phyloP scores from a whole-genome alignment of 2,888 invertebrate species.

The Keiferia lycopersicella region DNA sequence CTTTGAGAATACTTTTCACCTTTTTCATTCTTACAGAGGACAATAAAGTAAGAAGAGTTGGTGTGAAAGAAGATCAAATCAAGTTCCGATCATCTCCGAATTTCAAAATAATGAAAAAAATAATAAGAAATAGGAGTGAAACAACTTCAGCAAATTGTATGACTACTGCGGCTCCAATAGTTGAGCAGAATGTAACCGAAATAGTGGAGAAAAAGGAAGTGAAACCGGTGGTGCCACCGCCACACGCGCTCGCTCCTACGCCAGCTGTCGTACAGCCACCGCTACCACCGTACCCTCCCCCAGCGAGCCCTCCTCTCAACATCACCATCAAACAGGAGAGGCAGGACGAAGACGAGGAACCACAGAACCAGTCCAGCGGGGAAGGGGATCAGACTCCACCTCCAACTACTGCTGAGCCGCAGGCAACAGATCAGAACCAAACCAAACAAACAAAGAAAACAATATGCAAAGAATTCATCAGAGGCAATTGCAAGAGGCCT shows the following conservation, averaged over 20 bases:
- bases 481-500: conserved; percentile 54
- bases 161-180: not conserved
- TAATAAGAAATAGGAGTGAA: conserved; percentile 40
- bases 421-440: not conserved
- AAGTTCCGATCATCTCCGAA: conserved; percentile 60
- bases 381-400: not conserved
- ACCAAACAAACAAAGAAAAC: conserved; percentile 27
- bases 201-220: not conserved
- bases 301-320: conserved; percentile 38
- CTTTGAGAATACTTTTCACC: too few species aligned
- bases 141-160: conserved; percentile 2
- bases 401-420: not conserved
- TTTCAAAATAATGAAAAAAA: conserved; percentile 67
- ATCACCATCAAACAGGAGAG: conserved; percentile 48
- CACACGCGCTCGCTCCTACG: not conserved
- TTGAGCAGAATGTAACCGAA: not conserved
- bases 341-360: conserved; percentile 43
- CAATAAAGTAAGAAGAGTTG: conserved; percentile 36
- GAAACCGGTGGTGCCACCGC: not conserved
- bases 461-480: conserved; percentile 60
- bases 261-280: conserved; percentile 47
- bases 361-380: not conserved
- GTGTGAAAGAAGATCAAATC: conserved; percentile 50
- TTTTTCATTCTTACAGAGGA: conserved; percentile 13
- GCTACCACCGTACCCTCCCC: conserved; percentile 50